Base-by-base conservation (phyloP, 2,888 invertebrate genomes). In the Cyclophora albipunctata region DNA sequence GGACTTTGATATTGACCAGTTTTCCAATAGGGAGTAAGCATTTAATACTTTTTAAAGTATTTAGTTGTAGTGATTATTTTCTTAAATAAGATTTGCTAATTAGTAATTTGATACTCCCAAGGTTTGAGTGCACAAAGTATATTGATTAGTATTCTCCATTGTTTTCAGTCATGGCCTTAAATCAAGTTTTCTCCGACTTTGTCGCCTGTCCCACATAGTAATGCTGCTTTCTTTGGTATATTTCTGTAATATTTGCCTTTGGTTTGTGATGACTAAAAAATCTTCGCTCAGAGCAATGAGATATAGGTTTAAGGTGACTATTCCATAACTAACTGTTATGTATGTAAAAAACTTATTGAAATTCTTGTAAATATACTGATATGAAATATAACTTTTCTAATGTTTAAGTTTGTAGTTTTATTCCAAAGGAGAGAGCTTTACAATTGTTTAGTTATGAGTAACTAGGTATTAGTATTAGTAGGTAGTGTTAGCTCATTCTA, bases 251-350 rank as follows among this genome's bases (percentile, higher is more conserved):
- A 69, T 84, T 41, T 79, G 81, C 59, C 66, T 86, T 48, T 87
- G 86, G 86, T 87, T 81, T 62, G 65, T 85, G 62, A 84, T 84
- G 76, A 74, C 71, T 49, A 85, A 78, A 64, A 85, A 75, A 67
- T 59, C 68, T 20, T 72, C 74, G 66, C 75, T 82, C 67, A 79
- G 70, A 63, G 67, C 67, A 42, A 52, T 77, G n/a, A 68, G 73
- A 61, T 85, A 84, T 60, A 72, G 63, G 55, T 79, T 85, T 55
- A 76, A 70, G 69, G 64, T 82, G 34, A 64, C 69, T 49, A 66
- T 78, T 55, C 78, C 78, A 53, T 59, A 64, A 50, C 64, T 34
- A 33, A 20, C 33, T 44, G 7, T 46, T 49, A 20, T 45, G 34
- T 43, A 40, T 41, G 33, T 41, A 47, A 45, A 45, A 34, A 34